A percentile compares a stretch with the other conserved stretches of the same genome.
Conservation (phyloP, 1,140 invertebrate genomes). For the Ladona fulva region DNA sequence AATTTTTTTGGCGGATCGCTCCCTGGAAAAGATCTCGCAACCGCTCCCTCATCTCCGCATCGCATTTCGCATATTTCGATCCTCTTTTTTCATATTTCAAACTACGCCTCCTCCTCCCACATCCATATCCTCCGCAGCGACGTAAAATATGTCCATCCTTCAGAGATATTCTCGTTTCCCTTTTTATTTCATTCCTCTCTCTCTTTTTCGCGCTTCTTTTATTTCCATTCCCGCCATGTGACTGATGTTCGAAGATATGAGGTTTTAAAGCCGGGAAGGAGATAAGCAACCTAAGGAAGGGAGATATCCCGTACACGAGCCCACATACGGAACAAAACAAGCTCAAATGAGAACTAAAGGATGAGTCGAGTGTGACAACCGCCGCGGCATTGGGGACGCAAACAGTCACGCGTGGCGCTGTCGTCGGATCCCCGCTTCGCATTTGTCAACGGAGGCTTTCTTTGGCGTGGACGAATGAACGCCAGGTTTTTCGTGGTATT, state of each 20-base stretch:
- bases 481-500: neutral
- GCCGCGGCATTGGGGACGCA: neutral
- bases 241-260: neutral
- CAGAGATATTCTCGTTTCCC: neutral
- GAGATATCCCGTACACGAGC: neutral
- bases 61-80: neutral
- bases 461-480: neutral
- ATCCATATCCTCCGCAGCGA: neutral
- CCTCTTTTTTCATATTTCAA: constrained; percentile 3
- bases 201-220: neutral
- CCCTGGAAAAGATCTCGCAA: neutral
- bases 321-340: neutral
- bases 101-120: neutral
- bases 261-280: neutral
- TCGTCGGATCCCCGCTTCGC: neutral
- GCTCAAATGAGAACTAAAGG: constrained; percentile 9
- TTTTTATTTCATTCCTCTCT: neutral
- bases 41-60: neutral
- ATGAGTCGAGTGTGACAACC: neutral
- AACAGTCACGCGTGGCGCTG: neutral
- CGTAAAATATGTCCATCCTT: constrained; percentile 6
- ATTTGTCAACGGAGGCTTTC: neutral
- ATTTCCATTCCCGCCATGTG: neutral
- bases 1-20: no score
- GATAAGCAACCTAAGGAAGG: neutral